Percentiles rank a stretch among this genome's conserved stretches.
Conservation (phyloP, 2,888 invertebrate genomes). For the Pollenia angustigena region DNA sequence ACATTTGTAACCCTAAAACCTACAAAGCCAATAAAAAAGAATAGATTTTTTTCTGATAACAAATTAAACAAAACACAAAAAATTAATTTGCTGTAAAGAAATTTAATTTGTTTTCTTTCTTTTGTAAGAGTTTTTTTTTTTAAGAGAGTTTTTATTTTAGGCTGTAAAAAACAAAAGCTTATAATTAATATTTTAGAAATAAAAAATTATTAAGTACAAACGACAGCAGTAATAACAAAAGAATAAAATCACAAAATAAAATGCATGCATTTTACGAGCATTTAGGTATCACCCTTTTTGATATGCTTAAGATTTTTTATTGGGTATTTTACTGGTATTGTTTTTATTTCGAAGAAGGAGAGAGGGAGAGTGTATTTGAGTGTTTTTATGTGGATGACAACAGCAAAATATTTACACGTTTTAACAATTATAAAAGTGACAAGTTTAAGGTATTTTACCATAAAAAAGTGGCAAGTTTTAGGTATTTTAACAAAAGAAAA, state of each 20-base stretch:
- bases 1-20: neutral
- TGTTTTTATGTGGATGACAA: neutral
- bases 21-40: neutral
- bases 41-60: neutral
- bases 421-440: constrained; percentile 59
- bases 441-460: constrained; percentile 51
- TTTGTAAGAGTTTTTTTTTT: neutral
- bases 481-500: constrained; percentile 26
- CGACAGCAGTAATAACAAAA: neutral
- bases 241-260: neutral
- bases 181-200: constrained; percentile 37
- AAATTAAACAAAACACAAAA: neutral
- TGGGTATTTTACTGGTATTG: neutral
- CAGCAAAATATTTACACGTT: constrained; percentile 45
- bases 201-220: constrained; percentile 29
- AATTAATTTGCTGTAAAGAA: constrained; percentile 22
- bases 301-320: constrained; percentile 18
- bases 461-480: constrained; percentile 57
- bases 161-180: constrained; percentile 20
- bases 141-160: neutral
- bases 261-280: neutral
- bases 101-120: neutral
- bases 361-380: neutral
- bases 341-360: neutral
- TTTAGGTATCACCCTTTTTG: constrained; percentile 43